These are phyloP conservation scores for Parthenolecanium corni DNA, from an alignment of 2,888 invertebrate species.

Conservation along the genomic window DNA sequence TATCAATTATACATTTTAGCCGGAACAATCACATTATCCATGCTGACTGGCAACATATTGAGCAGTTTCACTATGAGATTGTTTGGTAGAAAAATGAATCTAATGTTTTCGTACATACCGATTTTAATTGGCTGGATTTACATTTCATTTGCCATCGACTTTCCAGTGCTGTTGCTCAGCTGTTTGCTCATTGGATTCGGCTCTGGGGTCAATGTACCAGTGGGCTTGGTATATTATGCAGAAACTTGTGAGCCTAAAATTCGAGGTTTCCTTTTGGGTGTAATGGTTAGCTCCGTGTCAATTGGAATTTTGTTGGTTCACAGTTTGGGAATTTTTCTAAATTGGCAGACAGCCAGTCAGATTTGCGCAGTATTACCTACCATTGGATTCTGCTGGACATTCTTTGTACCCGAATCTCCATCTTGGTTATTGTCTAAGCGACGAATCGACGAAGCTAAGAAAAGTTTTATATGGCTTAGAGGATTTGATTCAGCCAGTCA, in stretches of 20 bases:
- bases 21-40: background rate
- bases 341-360: background rate
- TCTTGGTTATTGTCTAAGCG: background rate
- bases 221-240: background rate
- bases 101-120: background rate
- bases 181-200: background rate
- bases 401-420: background rate
- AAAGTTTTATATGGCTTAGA: background rate
- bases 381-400: background rate
- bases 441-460: background rate
- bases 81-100: background rate
- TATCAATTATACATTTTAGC: background rate
- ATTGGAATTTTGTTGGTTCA: background rate
- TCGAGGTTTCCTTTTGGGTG: background rate
- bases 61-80: background rate
- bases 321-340: background rate
- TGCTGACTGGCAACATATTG: background rate
- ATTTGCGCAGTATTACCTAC: background rate
- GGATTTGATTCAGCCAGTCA: background rate
- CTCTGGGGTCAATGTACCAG: background rate
- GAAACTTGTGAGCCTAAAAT: conserved; percentile 1
- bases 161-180: background rate
- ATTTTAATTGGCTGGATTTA: background rate
- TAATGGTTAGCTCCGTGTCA: background rate
- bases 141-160: background rate